Conservation (phyloP, 2,113 vertebrate genomes). For the Pholis gunnellus region DNA sequence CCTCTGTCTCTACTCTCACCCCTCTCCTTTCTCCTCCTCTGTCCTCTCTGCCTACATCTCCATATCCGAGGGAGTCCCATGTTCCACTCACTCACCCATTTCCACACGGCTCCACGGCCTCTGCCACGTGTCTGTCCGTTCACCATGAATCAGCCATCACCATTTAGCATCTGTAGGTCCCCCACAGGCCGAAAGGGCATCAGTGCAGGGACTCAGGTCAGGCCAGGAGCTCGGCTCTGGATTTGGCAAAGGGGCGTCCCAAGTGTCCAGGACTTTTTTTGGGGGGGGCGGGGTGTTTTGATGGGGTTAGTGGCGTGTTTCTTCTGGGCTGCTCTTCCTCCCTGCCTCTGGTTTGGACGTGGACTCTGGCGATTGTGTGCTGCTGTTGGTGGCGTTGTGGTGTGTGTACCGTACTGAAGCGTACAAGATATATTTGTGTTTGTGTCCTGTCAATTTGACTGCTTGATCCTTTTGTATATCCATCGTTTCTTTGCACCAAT, state of each 20-base stretch:
- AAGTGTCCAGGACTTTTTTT: neutral
- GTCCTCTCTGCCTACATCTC: constrained; percentile 79
- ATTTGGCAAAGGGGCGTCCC: neutral
- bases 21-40: constrained; percentile 54
- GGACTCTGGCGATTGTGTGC: constrained; percentile 69
- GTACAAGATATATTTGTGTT: constrained; percentile 50
- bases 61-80: constrained; percentile 80
- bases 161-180: constrained; percentile 78
- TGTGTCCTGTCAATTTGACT: constrained; percentile 65
- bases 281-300: neutral
- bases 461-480: constrained; percentile 71
- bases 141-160: constrained; percentile 83
- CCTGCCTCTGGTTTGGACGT: constrained; percentile 79
- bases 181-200: constrained; percentile 61
- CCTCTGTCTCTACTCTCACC: constrained; percentile 56
- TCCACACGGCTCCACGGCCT: constrained; percentile 75
- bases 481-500: constrained; percentile 71
- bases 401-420: constrained; percentile 46
- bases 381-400: constrained; percentile 53
- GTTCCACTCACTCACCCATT: constrained; percentile 78
- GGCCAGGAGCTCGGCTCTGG: constrained; percentile 58
- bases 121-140: constrained; percentile 86
- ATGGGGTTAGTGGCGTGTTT: constrained; percentile 40
- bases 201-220: constrained; percentile 75
- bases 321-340: constrained; percentile 82